phyloP scores from a whole-genome alignment of 2,888 invertebrate genomes.

The Brenthis hecate region DNA sequence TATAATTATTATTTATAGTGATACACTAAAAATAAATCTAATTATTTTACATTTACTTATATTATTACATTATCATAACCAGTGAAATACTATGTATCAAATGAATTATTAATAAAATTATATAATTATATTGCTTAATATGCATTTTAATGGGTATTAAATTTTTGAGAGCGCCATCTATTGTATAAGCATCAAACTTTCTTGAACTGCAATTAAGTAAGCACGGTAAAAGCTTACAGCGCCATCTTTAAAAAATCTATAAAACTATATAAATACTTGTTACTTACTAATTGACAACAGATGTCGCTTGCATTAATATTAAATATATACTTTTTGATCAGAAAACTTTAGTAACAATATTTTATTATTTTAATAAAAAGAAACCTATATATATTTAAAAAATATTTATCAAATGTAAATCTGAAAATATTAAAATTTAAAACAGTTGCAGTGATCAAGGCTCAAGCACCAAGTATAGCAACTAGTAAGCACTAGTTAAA shows the following conservation, averaged over 20 bases:
- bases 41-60: too few species aligned
- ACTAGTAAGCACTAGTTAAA: too few species aligned
- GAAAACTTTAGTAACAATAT: too few species aligned
- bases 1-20: too few species aligned
- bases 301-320: not conserved
- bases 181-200: not conserved
- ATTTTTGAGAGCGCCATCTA: conserved; percentile 12
- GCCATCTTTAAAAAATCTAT: not conserved
- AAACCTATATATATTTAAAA: too few species aligned
- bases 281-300: not conserved
- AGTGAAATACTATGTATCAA: not conserved
- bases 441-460: not conserved
- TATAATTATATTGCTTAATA: not conserved
- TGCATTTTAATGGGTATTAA: not conserved
- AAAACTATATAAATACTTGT: not conserved
- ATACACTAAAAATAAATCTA: too few species aligned
- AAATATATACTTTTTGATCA: too few species aligned
- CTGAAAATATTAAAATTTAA: not conserved
- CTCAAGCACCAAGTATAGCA: conserved; percentile 20
- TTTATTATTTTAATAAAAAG: too few species aligned
- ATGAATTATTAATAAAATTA: not conserved
- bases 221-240: not conserved
- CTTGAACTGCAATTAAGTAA: not conserved
- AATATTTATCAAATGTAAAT: not conserved
- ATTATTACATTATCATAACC: too few species aligned